These are phyloP conservation scores for Siniperca chuatsi DNA, from an alignment of 2,113 vertebrate species.

Conservation along the genomic window DNA sequence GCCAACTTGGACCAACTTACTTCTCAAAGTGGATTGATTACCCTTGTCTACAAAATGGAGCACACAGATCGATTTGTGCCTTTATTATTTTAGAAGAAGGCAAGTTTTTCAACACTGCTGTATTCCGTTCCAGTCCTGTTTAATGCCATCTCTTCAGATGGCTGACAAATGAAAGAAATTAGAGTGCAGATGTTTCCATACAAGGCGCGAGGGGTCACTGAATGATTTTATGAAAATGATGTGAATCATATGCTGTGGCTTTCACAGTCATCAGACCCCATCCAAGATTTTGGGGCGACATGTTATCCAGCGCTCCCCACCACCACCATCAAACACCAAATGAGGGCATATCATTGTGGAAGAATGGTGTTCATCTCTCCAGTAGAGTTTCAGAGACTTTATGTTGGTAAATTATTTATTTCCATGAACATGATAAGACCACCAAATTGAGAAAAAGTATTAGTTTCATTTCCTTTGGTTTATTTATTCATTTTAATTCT, in stretches of 20 bases:
- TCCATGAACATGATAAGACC: no score
- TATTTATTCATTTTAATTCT: conserved; percentile 19
- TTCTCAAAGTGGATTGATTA: conserved; percentile 59
- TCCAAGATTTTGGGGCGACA: no score
- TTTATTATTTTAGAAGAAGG: conserved; percentile 47
- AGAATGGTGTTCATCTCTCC: background rate
- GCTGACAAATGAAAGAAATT: conserved; percentile 14
- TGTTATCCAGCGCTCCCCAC: no score
- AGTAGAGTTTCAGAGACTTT: background rate
- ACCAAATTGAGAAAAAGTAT: background rate
- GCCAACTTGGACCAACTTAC: conserved; percentile 34
- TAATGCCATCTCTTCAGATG: conserved; percentile 1
- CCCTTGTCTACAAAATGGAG: conserved; percentile 46
- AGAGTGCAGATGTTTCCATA: background rate
- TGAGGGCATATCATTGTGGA: background rate
- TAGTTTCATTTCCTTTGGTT: background rate
- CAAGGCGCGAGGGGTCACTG: no score
- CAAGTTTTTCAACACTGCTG: conserved; percentile 12
- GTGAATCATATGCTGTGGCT: background rate
- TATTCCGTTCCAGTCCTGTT: conserved; percentile 24
- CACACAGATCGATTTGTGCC: conserved; percentile 45
- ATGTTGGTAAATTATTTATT: background rate
- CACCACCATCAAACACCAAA: no score
- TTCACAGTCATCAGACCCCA: background rate
- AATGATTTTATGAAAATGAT: background rate